Evolutionary conservation across 2,113 vertebrate species (phyloP).

Genomic region (Fukomys damarensis): DNA sequence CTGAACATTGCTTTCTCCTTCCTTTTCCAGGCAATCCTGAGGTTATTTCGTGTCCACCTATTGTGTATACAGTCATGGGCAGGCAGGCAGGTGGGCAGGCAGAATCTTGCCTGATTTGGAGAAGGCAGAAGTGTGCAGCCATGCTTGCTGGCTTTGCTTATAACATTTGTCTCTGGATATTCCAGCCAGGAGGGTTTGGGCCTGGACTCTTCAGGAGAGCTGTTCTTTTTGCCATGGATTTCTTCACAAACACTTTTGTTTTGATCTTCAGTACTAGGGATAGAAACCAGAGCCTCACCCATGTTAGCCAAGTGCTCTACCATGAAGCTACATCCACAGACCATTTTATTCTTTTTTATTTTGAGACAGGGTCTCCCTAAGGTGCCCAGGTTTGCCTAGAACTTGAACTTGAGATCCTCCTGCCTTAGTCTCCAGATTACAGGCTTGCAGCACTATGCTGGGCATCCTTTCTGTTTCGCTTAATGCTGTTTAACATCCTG

Average conservation of each 20-base stretch:
- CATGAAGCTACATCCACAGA: background rate
- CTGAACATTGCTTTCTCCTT: background rate
- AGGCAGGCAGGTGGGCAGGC: background rate
- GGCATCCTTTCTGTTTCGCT: background rate
- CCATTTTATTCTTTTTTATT: background rate
- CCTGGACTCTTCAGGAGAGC: too few species aligned
- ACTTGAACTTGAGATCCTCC: background rate
- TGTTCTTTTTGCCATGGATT: background rate
- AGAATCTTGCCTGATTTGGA: background rate
- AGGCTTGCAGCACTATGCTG: background rate
- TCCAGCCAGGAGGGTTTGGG: background rate
- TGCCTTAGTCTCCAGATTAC: background rate
- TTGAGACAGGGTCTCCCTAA: background rate
- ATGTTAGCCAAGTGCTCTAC: background rate
- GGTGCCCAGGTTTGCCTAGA: background rate
- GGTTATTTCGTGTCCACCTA: background rate
- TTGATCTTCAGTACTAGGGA: background rate
- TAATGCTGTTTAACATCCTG: background rate
- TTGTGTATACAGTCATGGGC: background rate
- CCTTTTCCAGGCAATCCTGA: background rate
- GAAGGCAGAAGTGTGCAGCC: background rate
- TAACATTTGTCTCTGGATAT: background rate
- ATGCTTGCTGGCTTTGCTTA: accelerated
- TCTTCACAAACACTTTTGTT: background rate
- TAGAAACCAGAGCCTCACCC: background rate